Conservation (phyloP, 2,888 invertebrate genomes). For the Leptopilina syphax region DNA sequence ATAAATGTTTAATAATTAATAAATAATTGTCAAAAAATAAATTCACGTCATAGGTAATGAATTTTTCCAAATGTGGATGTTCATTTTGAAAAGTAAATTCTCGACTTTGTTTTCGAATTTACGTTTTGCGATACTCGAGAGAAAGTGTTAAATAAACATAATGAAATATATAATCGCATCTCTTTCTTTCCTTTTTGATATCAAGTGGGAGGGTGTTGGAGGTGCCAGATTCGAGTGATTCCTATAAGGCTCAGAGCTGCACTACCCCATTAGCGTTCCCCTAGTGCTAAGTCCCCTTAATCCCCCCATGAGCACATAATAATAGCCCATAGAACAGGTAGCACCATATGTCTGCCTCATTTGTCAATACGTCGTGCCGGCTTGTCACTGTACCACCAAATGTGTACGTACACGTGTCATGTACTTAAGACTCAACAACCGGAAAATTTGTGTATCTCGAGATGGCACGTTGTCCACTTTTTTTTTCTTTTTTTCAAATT, state of each 20-base stretch:
- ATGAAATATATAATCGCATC: constrained; percentile 9
- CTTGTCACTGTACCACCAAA: constrained; percentile 53
- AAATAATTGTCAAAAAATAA: too few relatives aligned
- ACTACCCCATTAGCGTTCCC: constrained; percentile 64
- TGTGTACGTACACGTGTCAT: constrained; percentile 54
- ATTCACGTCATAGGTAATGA: too few relatives aligned
- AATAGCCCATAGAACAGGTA: constrained; percentile 74
- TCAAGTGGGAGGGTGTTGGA: constrained; percentile 7
- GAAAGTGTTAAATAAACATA: constrained; percentile 21
- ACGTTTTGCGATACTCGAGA: too few relatives aligned
- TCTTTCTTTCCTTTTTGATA: background rate
- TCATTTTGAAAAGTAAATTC: too few relatives aligned
- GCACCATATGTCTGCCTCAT: constrained; percentile 72
- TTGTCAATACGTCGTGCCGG: constrained; percentile 64
- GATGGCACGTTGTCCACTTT: constrained; percentile 64
- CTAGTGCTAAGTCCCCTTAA: constrained; percentile 68
- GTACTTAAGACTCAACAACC: constrained; percentile 71
- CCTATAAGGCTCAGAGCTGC: constrained; percentile 50
- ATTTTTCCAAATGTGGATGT: too few relatives aligned
- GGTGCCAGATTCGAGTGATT: constrained; percentile 58
- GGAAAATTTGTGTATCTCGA: constrained; percentile 73
- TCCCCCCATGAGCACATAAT: constrained; percentile 71
- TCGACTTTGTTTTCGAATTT: too few relatives aligned
- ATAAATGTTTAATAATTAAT: too few relatives aligned
- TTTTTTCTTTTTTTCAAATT: constrained; percentile 57